These are phyloP conservation scores for Macrostomum lignano DNA, from an alignment of 1,140 invertebrate species.

Conservation along the genomic window DNA sequence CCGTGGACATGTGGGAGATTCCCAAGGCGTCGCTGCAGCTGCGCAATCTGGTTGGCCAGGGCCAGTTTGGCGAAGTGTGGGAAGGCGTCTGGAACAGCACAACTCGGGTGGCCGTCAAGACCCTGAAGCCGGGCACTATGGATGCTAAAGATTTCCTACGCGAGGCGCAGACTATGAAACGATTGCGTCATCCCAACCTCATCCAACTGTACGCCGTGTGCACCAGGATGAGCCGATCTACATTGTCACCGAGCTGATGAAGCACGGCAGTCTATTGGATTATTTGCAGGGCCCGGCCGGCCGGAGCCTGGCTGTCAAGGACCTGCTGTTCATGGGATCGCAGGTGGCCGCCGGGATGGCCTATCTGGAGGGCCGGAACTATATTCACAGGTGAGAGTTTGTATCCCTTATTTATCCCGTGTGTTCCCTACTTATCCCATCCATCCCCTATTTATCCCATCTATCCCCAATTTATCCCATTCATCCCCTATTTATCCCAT, in stretches of 20 bases:
- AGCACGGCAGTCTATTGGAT: slow-evolving; percentile 67
- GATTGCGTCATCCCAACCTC: slow-evolving; percentile 58
- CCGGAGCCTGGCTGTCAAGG: slow-evolving; percentile 53
- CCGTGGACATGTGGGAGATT: slow-evolving; percentile 93
- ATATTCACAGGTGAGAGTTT: slow-evolving; percentile 77
- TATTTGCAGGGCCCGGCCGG: slow-evolving; percentile 34
- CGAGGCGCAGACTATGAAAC: slow-evolving; percentile 97
- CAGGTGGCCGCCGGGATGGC: slow-evolving; percentile 98
- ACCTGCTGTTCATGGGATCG: slow-evolving; percentile 84
- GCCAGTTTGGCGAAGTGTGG: slow-evolving; percentile 96
- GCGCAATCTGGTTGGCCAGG: slow-evolving; percentile 76
- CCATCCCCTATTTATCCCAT: too few species aligned
- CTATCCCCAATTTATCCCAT: too few species aligned
- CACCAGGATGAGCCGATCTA: slow-evolving; percentile 88
- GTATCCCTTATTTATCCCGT: too few species aligned
- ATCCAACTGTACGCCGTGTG: slow-evolving; percentile 92
- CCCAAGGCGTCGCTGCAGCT: slow-evolving; percentile 74
- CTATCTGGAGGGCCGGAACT: slow-evolving; percentile 92
- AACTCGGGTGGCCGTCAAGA: slow-evolving; percentile 89
- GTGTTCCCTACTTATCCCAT: too few species aligned
- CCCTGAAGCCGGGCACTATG: slow-evolving; percentile 84
- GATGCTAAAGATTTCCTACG: slow-evolving; percentile 89
- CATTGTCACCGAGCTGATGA: too few species aligned
- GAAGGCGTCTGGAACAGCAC: slow-evolving; percentile 91
- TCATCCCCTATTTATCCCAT: too few species aligned